phyloP scores from a whole-genome alignment of 2,797 vertebrate species.

The Eutrigla gurnardus region DNA sequence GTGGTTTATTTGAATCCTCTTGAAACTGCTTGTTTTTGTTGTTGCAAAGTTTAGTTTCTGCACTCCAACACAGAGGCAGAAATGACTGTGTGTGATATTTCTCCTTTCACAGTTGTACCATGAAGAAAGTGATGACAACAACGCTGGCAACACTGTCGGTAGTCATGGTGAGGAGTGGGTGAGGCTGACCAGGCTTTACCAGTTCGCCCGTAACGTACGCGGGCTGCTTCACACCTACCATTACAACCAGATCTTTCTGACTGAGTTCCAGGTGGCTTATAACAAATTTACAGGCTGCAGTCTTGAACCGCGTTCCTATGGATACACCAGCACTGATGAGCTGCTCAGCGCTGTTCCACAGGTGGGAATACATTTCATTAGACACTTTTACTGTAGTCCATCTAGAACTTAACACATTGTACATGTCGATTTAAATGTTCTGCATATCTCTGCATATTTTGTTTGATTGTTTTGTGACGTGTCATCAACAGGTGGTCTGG shows the following conservation, averaged over 20 bases:
- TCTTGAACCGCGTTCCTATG: slow-evolving; percentile 89
- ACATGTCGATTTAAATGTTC: background rate
- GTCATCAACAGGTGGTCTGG: slow-evolving; percentile 91
- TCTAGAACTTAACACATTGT: background rate
- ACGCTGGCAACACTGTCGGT: slow-evolving; percentile 20
- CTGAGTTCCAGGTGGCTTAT: slow-evolving; percentile 92
- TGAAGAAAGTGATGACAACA: slow-evolving; percentile 59
- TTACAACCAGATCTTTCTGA: slow-evolving; percentile 98
- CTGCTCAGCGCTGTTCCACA: slow-evolving; percentile 94
- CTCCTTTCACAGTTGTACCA: slow-evolving; percentile 85
- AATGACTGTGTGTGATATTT: background rate
- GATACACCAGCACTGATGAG: slow-evolving; percentile 90
- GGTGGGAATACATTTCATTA: slow-evolving; percentile 74
- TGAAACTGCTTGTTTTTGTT: background rate
- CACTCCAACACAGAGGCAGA: background rate
- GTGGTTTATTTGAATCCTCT: background rate
- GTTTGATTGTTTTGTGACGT: slow-evolving; percentile 1
- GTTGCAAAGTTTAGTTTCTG: background rate
- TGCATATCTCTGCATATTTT: background rate
- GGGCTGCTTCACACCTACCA: slow-evolving; percentile 97
- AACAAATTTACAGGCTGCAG: slow-evolving; percentile 90
- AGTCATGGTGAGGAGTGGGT: slow-evolving; percentile 84
- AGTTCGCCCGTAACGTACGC: slow-evolving; percentile 93
- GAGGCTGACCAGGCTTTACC: slow-evolving; percentile 91
- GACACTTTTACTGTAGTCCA: background rate